Evolutionary conservation across 2,113 vertebrate genomes (phyloP).

Genomic region (Cichladusa arquata): DNA sequence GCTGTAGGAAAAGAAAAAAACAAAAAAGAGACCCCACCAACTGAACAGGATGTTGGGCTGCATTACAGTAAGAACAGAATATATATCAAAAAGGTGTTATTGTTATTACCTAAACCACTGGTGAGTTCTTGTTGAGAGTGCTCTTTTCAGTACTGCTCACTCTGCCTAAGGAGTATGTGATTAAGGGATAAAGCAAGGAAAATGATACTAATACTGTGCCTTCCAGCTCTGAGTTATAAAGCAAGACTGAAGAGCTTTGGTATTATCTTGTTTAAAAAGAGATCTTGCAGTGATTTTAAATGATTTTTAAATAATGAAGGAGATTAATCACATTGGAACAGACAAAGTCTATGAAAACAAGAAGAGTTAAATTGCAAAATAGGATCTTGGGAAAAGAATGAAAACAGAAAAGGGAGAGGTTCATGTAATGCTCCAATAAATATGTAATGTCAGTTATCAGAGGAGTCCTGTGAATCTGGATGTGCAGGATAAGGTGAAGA

Average conservation of each 20-base stretch:
- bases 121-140: not conserved
- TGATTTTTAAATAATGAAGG: slow-evolving; percentile 48
- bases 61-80: not conserved
- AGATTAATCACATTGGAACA: slow-evolving; percentile 60
- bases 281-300: slow-evolving; percentile 24
- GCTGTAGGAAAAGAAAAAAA: not conserved
- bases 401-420: not conserved
- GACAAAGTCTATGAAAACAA: slow-evolving; percentile 61
- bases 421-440: slow-evolving; percentile 21
- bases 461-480: not conserved
- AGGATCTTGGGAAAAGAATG: slow-evolving; percentile 48
- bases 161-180: not conserved
- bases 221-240: slow-evolving; percentile 22
- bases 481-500: not conserved
- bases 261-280: slow-evolving; percentile 40
- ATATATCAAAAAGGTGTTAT: slow-evolving; percentile 8
- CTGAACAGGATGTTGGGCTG: not conserved
- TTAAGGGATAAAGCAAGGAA: not conserved
- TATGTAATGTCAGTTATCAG: slow-evolving; percentile 27
- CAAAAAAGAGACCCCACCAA: not conserved
- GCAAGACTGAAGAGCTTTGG: slow-evolving; percentile 10
- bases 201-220: not conserved
- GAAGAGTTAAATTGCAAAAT: slow-evolving; percentile 45
- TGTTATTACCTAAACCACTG: not conserved
- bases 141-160: not conserved